Evolutionary conservation across 2,113 vertebrate genomes (phyloP), one percentile per base, ranked within the genome.

Genomic region (Pedetes capensis): DNA sequence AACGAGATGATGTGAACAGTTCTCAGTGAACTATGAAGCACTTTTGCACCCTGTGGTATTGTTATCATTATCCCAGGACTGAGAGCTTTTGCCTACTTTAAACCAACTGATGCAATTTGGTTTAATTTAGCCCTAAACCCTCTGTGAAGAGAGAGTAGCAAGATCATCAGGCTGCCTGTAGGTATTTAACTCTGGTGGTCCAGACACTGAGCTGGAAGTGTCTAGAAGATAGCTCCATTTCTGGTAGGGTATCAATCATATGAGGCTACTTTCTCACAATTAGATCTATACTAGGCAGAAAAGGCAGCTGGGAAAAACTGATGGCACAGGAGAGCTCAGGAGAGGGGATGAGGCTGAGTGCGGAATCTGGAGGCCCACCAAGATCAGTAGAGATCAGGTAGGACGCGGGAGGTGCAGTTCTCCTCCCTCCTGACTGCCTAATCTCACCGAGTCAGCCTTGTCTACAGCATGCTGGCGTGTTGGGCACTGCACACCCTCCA

Each of bases 351-450:
- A 37, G 49, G 12, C 6, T 55, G 85, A 76, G 63, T 27, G 20
- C 9, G 6, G 29, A 83, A 66, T 49, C 29, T 17, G n/a, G 61
- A 79, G 92, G 69, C 9, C 6, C 18, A 55, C 63, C 89, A 95
- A 97, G 87, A 96, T 95, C 94, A 92, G 90, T 4, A 57, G 17
- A 47, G 53, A 4, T 13, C 20, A 55, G 42, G 25, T 25, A 75
- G 75, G 55, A 32, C 34, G 9, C 0, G 0, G 23, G 7, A 10
- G 1, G 61, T 18, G 39, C 8, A 27, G 3, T 71, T 80, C 47
- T 86, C 29, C 44, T 49, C 42, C 47, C 22, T 66, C 22, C 75
- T 18, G 23, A 27, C 18, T 8, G 4, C 32, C 59, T 49, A 14
- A 14, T 13, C 14, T 49, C 1, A 1, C 32, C 0, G 23, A 5